These are phyloP conservation scores for Thymallus thymallus DNA, from an alignment of 2,113 vertebrate genomes.

Conservation along the genomic window DNA sequence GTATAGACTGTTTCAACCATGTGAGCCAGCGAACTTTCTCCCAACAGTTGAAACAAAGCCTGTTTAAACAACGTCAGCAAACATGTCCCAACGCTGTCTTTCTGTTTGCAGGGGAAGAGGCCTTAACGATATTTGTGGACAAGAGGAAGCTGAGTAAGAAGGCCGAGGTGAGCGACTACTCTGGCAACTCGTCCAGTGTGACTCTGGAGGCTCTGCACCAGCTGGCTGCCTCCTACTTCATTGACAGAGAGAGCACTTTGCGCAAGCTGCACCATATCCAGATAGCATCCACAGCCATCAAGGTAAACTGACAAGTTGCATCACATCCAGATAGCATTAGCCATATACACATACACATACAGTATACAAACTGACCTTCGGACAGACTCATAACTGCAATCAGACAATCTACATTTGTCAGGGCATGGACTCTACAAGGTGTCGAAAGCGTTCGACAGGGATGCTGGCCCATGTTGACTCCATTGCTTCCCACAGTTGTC, in stretches of 20 bases:
- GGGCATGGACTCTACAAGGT: too few relatives aligned
- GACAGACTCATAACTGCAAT: not conserved
- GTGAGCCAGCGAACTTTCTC: not conserved
- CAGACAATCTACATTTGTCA: too few relatives aligned
- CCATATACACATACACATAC: not conserved
- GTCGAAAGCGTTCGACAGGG: too few relatives aligned
- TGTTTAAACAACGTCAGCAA: not conserved
- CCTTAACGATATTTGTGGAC: conserved; percentile 97
- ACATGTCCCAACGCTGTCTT: not conserved
- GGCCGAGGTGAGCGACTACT: conserved; percentile 80
- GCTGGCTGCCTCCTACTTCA: conserved; percentile 84
- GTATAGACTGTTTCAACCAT: not conserved
- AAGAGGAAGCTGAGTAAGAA: conserved; percentile 92
- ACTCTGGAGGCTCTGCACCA: conserved; percentile 78
- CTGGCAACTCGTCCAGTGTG: conserved; percentile 79
- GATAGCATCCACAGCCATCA: conserved; percentile 84
- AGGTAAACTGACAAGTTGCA: conserved; percentile 80
- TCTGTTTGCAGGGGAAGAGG: conserved; percentile 85
- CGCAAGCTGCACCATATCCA: conserved; percentile 83
- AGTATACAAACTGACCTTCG: not conserved
- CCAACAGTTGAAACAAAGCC: not conserved
- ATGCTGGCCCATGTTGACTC: too few relatives aligned
- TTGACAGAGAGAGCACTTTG: conserved; percentile 81
- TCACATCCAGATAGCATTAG: conserved; percentile 76
- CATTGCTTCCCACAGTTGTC: too few relatives aligned